Conservation (phyloP, 1,140 invertebrate genomes). For the Conus ventricosus region DNA sequence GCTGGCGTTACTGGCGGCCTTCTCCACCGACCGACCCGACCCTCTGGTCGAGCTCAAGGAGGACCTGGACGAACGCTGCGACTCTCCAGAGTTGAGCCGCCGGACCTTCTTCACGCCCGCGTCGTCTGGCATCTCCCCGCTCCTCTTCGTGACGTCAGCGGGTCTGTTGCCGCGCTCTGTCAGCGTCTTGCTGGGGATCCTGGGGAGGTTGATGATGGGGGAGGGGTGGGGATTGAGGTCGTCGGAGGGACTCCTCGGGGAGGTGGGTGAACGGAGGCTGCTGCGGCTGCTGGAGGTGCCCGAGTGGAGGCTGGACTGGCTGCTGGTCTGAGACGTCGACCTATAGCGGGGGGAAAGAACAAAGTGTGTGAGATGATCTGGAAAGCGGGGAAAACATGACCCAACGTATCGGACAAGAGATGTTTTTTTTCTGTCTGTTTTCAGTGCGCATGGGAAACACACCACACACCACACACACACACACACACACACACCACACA, state of each 20-base stretch:
- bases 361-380: not conserved
- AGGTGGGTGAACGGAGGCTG: not conserved
- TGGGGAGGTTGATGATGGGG: slow-evolving; percentile 7
- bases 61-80: not conserved
- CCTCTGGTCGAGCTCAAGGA: not conserved
- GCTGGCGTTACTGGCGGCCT: not conserved
- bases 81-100: not conserved
- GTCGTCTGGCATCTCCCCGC: not conserved
- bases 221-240: not conserved
- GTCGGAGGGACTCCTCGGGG: not conserved
- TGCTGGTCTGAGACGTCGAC: slow-evolving; percentile 13
- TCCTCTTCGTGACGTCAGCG: not conserved
- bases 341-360: not conserved
- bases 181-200: slow-evolving; percentile 31
- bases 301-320: slow-evolving; percentile 19
- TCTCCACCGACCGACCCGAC: not conserved
- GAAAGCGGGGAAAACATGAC: not conserved
- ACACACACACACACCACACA: too few species aligned
- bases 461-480: too few species aligned
- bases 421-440: not conserved
- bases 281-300: not conserved
- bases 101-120: slow-evolving; percentile 17
- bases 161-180: not conserved
- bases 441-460: not conserved
- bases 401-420: not conserved